These are phyloP conservation scores for Cyrtonyx montezumae DNA, from an alignment of 2,113 vertebrate species.

Conservation along the genomic window DNA sequence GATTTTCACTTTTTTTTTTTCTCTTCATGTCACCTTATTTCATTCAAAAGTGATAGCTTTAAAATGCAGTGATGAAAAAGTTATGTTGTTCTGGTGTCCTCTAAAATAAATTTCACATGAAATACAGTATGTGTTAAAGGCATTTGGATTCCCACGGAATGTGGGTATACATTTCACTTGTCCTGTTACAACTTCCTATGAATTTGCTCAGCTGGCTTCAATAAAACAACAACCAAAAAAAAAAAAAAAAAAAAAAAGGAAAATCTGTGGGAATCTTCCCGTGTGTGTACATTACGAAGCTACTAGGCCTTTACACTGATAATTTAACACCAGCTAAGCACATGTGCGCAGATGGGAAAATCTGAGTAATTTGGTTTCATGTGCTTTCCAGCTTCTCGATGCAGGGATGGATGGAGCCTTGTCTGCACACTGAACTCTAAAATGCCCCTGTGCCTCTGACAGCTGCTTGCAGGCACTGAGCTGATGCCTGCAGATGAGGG, in stretches of 20 bases:
- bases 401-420: background rate
- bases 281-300: conserved; percentile 71
- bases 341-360: conserved; percentile 74
- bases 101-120: conserved; percentile 65
- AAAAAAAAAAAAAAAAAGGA: background rate
- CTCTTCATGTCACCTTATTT: conserved; percentile 43
- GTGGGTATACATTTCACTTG: conserved; percentile 73
- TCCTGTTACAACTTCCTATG: conserved; percentile 70
- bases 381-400: conserved; percentile 54
- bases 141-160: conserved; percentile 70
- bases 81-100: conserved; percentile 11
- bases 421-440: background rate
- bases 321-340: conserved; percentile 76
- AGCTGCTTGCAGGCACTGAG: background rate
- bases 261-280: conserved; percentile 79
- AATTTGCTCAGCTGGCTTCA: conserved; percentile 80
- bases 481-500: background rate
- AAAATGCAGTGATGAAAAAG: conserved; percentile 43
- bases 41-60: conserved; percentile 44
- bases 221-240: conserved; percentile 32
- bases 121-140: conserved; percentile 60
- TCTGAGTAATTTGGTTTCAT: conserved; percentile 65
- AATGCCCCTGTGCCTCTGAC: background rate
- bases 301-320: conserved; percentile 72
- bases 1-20: conserved; percentile 17